Base-by-base conservation (phyloP, 2,888 invertebrate species). In the Cephus nigrinus region DNA sequence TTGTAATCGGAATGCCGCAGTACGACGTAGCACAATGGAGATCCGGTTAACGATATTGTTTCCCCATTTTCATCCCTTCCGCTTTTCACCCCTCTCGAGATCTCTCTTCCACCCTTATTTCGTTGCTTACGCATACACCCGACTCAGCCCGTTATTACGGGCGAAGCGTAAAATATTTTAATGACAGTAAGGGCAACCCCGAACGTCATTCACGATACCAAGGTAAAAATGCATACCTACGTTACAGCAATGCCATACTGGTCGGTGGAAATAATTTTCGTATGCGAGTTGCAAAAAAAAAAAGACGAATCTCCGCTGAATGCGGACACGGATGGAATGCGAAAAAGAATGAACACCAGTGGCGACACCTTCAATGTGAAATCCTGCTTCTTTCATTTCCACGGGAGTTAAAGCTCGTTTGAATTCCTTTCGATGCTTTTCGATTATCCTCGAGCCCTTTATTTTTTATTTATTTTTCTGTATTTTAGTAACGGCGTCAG, bases 151-250 rank as follows among this genome's bases (percentile, higher is more conserved):
- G 15, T 55, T 23, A 55, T 55, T 23, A 23, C 23, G 40, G 23
- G 9, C 23, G 23, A 55, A 75, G 73, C 69, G 34, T 77, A 75
- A 36, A 75, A 69, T 75, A 77, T 77, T 77, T 68, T 74, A 77
- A 74, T 77, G 68, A 73, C 74, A 36, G 69, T 23, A 23, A 55
- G 9, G 40, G 23, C 40, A 55, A 55, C 40, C 40, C 40, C 15
- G 40, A 5, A 55, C 5, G 4, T 23, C 40, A 23, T 23, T 55
- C 40, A 55, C 5, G 40, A 5, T 55, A 23, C 23, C 40, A 55
- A 55, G 23, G 1, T 55, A 23, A 23, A 55, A 5, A 55, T 9
- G 9, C 23, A 15, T 55, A 55, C 9, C 5, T 40, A 23, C 5
- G 40, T 40, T 4, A 40, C 4, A 1, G 15, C 1, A 0, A 5